A percentile compares a stretch with the other conserved stretches of the same genome.
Conservation (phyloP, 1,140 invertebrate genomes). For the Zaprionus tsacasi region DNA sequence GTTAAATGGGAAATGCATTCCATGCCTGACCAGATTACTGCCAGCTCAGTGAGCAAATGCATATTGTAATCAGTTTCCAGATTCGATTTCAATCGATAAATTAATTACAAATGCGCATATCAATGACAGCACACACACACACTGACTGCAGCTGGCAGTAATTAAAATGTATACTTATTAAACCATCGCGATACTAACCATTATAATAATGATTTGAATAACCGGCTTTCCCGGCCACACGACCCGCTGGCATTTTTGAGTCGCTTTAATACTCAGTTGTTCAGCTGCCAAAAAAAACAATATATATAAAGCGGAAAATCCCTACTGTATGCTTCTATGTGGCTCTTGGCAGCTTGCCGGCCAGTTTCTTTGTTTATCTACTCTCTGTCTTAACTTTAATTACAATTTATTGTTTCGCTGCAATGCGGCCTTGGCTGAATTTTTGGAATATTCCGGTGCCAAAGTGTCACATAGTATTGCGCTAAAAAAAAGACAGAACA, state of each 20-base stretch:
- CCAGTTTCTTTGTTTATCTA: constrained; percentile 6
- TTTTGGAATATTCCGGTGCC: constrained; percentile 1
- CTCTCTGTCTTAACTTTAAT: constrained; percentile 40
- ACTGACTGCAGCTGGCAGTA: neutral
- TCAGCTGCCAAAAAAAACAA: neutral
- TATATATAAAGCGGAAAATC: too few species aligned
- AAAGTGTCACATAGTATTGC: neutral
- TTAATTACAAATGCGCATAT: constrained; percentile 6
- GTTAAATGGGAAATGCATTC: neutral
- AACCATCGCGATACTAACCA: constrained; percentile 84
- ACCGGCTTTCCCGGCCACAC: constrained; percentile 89
- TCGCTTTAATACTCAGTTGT: neutral
- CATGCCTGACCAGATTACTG: neutral
- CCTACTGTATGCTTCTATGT: neutral
- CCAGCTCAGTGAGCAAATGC: neutral
- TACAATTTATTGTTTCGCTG: constrained; percentile 54
- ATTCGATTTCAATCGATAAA: constrained; percentile 9
- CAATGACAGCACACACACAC: constrained; percentile 8
- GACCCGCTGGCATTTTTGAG: constrained; percentile 85
- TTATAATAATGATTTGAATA: constrained; percentile 89
- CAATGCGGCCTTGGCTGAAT: constrained; percentile 36
- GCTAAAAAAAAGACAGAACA: neutral
- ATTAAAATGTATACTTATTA: neutral
- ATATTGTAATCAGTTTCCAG: neutral
- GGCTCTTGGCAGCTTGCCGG: constrained; percentile 39